These are phyloP conservation scores for Malacosoma neustria DNA, from an alignment of 2,888 invertebrate genomes.

Conservation along the genomic window DNA sequence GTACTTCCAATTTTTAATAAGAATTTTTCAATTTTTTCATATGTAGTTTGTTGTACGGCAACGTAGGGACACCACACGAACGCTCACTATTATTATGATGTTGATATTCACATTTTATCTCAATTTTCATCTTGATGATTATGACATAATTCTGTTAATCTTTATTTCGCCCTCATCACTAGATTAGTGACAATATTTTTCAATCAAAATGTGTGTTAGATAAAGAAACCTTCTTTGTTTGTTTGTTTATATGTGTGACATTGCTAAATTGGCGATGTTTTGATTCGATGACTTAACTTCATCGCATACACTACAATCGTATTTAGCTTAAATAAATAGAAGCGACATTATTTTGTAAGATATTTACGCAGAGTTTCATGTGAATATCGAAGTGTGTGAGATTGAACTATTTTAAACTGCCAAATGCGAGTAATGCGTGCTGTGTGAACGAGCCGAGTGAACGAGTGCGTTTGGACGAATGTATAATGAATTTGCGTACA, in stretches of 20 bases:
- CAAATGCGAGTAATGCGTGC: slow-evolving; percentile 49
- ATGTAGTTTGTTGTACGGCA: slow-evolving; percentile 60
- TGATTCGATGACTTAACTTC: too few species aligned
- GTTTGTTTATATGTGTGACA: too few species aligned
- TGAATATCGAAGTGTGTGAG: slow-evolving; percentile 54
- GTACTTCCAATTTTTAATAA: slow-evolving; percentile 73
- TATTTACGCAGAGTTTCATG: slow-evolving; percentile 39
- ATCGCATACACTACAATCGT: too few species aligned
- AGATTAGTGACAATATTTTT: too few species aligned
- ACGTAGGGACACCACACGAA: slow-evolving; percentile 50
- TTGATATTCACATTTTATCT: slow-evolving; percentile 56
- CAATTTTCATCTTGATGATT: slow-evolving; percentile 22
- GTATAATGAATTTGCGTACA: slow-evolving; percentile 11
- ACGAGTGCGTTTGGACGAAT: slow-evolving; percentile 14
- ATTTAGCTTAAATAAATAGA: slow-evolving; percentile 2
- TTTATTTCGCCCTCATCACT: too few species aligned
- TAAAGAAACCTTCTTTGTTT: too few species aligned
- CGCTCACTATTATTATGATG: slow-evolving; percentile 40
- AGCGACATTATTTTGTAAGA: slow-evolving; percentile 23
- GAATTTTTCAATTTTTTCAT: slow-evolving; percentile 65
- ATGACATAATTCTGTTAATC: too few species aligned
- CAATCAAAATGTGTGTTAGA: too few species aligned
- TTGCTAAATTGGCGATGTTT: too few species aligned
- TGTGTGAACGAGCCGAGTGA: slow-evolving; percentile 12
- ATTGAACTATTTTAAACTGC: slow-evolving; percentile 61